Evolutionary conservation across 1,140 invertebrate species (phyloP).

Genomic region (Drosophila repleta): DNA sequence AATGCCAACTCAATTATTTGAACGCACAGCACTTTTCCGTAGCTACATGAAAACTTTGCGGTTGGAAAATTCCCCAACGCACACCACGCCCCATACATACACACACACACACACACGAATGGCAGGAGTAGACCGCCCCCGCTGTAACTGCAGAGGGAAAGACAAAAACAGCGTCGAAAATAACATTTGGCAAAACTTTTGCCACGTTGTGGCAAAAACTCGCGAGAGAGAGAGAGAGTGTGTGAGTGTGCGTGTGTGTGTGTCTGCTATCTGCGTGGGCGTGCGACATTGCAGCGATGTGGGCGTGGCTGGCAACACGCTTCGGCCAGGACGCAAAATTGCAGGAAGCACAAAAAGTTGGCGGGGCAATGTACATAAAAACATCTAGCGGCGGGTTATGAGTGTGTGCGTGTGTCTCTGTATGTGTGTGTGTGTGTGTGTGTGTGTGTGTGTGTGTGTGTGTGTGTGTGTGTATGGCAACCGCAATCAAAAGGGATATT

Average conservation of each 20-base stretch:
- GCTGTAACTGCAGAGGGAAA: constrained; percentile 14
- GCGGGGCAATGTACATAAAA: constrained; percentile 42
- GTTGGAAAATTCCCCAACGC: constrained; percentile 58
- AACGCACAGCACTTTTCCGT: constrained; percentile 60
- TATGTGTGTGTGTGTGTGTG: constrained; percentile 12
- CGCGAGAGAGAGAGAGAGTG: not conserved
- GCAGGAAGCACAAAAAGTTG: constrained; percentile 70
- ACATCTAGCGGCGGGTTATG: constrained; percentile 30
- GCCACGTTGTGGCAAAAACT: constrained; percentile 73
- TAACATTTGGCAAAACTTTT: constrained; percentile 80
- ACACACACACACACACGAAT: not conserved
- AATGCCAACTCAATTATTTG: constrained; percentile 82
- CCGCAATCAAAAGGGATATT: constrained; percentile 80
- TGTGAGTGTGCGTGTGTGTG: constrained; percentile 20
- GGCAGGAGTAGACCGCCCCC: not conserved
- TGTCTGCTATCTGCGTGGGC: constrained; percentile 46
- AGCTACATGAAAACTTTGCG: constrained; percentile 77
- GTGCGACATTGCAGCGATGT: constrained; percentile 57
- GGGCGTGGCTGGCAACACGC: constrained; percentile 68
- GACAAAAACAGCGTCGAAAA: constrained; percentile 75
- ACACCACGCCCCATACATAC: constrained; percentile 1
- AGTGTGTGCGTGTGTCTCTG: constrained; percentile 25
- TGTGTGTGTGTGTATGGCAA: constrained; percentile 40
- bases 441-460: constrained; percentile 13
- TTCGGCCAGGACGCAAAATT: constrained; percentile 61